Evolutionary conservation across 2,113 vertebrate species (phyloP), one percentile per base, ranked within the genome.

Genomic region (Cyprinus carpio): DNA sequence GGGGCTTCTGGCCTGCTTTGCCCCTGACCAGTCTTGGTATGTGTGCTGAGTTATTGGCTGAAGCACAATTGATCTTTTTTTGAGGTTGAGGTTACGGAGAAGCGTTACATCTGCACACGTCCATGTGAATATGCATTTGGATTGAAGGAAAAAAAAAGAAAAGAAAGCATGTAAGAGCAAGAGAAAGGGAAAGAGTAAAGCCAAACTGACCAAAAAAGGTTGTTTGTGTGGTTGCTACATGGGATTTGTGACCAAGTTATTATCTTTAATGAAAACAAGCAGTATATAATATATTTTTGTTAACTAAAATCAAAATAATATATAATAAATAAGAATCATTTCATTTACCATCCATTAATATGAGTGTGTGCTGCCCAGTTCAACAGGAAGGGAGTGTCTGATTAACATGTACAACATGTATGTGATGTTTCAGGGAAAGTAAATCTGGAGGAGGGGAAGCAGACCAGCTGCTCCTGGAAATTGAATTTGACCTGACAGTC

Each of bases 1-100:
- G 79, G 67, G 69, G 78, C 76, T 27, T 12, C n/a, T 60, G 31
- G 54, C 31, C 51, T 78, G 51, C 23, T 74, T 51, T 75, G 60
- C 16, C 60, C 75, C 62, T 43, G n/a, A 65, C 43, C 85, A 83
- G 82, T 56, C n/a, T 74, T 37, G 51, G 54, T 65, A 60, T 75
- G 31, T 37, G 51, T 31, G 43, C 29, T 75, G 76, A 80, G 58
- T 84, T 87, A 87, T 58, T 46, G 46, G 69, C 31, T 31, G 76
- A n/a, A 31, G 75, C 51, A 58, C 29, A 77, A 58, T 13, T 58
- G 75, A 51, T 56, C 8, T 20, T 54, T 77, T 40, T 34, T 34
- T 34, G 29, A 11, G 51, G 75, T 77, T 77, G 49, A 31, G 75
- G 16, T 23, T 31, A 31, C 37, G 2, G 0, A 16, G 31, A 81